A percentile compares a stretch with the other conserved stretches of the same genome.
Evolutionary conservation across 2,113 vertebrate species (phyloP).

Genomic region (Periophthalmus modestus): DNA sequence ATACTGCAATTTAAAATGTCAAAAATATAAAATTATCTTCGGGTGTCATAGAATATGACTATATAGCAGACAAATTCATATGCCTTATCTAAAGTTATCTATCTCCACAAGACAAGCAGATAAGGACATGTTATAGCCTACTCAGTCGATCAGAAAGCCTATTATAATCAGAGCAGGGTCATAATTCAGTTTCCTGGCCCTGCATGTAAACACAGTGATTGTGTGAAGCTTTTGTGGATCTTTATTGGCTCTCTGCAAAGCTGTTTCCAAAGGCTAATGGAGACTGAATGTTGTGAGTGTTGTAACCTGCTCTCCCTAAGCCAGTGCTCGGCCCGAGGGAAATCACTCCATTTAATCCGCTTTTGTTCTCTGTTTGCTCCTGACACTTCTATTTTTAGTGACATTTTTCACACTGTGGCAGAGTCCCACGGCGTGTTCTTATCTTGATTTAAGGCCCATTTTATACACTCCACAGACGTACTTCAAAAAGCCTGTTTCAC

Average conservation of each 20-base stretch:
- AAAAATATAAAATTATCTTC: too few species aligned
- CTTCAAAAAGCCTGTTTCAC: slow-evolving; percentile 70
- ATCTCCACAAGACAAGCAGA: too few species aligned
- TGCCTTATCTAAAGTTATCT: too few species aligned
- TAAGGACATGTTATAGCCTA: too few species aligned
- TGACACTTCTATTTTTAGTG: slow-evolving; percentile 21
- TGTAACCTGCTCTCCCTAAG: slow-evolving; percentile 12
- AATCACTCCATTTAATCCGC: slow-evolving; percentile 30
- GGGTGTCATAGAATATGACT: too few species aligned
- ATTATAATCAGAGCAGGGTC: too few species aligned
- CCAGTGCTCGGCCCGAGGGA: slow-evolving; percentile 8
- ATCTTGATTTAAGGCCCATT: slow-evolving; percentile 44
- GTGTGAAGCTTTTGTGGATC: background rate
- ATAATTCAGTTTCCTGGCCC: background rate
- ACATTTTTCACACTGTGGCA: slow-evolving; percentile 40
- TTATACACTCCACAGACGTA: slow-evolving; percentile 58
- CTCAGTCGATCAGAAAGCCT: too few species aligned
- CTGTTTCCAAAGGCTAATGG: background rate
- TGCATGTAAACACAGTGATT: background rate
- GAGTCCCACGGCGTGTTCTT: slow-evolving; percentile 26
- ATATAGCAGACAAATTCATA: too few species aligned
- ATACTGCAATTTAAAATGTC: too few species aligned
- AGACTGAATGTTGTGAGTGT: background rate
- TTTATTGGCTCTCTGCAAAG: background rate
- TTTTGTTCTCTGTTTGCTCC: slow-evolving; percentile 5